Conservation (phyloP, 2,888 invertebrate genomes). For the Gymnocheta viridis region DNA sequence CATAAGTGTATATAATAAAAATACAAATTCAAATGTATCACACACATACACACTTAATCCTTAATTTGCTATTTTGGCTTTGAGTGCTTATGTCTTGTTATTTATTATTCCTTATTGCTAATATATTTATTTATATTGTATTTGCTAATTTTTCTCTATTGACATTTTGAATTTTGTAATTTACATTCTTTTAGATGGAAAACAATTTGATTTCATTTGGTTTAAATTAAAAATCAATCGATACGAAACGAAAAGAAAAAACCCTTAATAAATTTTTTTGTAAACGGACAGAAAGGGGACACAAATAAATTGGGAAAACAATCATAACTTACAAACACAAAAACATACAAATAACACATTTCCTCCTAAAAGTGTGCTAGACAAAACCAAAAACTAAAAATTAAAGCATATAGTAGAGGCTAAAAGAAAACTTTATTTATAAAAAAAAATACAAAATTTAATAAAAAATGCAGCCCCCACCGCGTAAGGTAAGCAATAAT, state of each 20-base stretch:
- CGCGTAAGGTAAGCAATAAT: constrained; percentile 88
- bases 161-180: constrained; percentile 41
- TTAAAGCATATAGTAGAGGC: constrained; percentile 59
- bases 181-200: constrained; percentile 51
- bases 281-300: constrained; percentile 27
- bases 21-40: constrained; percentile 31
- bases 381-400: constrained; percentile 43
- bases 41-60: constrained; percentile 43
- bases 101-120: constrained; percentile 1
- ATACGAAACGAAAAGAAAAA: constrained; percentile 36
- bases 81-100: constrained; percentile 44
- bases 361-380: constrained; percentile 55
- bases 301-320: constrained; percentile 55
- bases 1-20: constrained; percentile 69
- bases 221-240: constrained; percentile 52
- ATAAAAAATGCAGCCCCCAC: constrained; percentile 89
- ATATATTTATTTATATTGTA: constrained; percentile 31
- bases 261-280: constrained; percentile 12
- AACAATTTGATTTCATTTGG: constrained; percentile 30
- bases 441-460: constrained; percentile 67
- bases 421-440: constrained; percentile 45
- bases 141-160: constrained; percentile 28
- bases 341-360: constrained; percentile 26
- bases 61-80: constrained; percentile 60
- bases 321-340: constrained; percentile 33